Base-by-base conservation (phyloP, 2,797 vertebrate species). In the Sus cebifrons region DNA sequence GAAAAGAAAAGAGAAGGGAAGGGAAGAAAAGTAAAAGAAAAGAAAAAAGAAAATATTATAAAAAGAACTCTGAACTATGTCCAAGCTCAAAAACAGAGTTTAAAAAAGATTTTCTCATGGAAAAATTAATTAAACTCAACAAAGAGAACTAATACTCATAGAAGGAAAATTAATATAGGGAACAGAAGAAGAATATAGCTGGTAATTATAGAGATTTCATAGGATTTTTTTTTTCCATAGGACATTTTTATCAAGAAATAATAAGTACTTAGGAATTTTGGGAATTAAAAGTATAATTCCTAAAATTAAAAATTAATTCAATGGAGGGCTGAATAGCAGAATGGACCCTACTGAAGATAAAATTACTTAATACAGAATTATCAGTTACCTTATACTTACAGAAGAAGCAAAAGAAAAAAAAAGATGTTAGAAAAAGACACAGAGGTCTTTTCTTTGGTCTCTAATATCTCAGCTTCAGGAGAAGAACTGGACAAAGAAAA, bases 281-380 rank as follows among this genome's bases (percentile, higher is more conserved):
- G 23, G 81, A 64, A 91, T 83, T 78, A 71, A 91, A 79, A 82
- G n/a, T 17, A 64, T 54, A 96, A 89, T 77, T 89, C 3, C 54
- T 75, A 14, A 89, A 79, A 49, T 49, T 78, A 0, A 67, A 91
- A 93, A 32, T 5, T 25, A 60, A 87, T 16, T 65, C 13, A 58
- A 2, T 68, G 23, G 56, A 91, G 32, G 16, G 29, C 87, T 84
- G n/a, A 77, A 64, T 8, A 81, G 44, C 21, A 86, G 65, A 23
- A 83, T 11, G 14, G 27, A 64, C 11, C 12, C 10, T 54, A 25
- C 36, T 67, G 29, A 84, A 88, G 52, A 88, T 20, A 78, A 67
- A 89, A 54, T 91, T 67, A 84, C 40, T 73, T n/a, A 54, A n/a
- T 16, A 49, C 44, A 44, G 40, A 91, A 60, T 91, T 91, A 67